Evolutionary conservation across 2,888 invertebrate genomes (phyloP).

Genomic region (Pterobdella sp.): DNA sequence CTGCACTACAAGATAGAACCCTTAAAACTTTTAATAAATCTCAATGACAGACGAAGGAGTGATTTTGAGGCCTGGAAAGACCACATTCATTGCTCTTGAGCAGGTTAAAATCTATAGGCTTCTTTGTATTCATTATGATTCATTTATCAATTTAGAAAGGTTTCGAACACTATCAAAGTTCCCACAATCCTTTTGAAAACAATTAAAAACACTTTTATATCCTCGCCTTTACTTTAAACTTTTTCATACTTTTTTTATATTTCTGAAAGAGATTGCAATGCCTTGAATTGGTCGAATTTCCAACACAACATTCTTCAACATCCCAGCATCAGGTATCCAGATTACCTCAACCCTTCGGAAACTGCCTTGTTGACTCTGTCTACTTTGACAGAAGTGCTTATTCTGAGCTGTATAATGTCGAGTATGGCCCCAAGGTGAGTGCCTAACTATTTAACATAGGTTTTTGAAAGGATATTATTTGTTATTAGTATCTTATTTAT

Average conservation of each 20-base stretch:
- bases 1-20: no score
- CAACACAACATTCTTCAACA: no score
- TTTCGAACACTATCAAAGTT: neutral
- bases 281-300: no score
- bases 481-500: no score
- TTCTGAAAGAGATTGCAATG: no score
- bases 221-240: neutral
- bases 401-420: constrained; percentile 24
- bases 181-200: neutral
- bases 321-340: constrained; percentile 21
- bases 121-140: neutral
- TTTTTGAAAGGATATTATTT: neutral
- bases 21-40: neutral
- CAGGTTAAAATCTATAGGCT: neutral
- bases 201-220: neutral
- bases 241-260: neutral
- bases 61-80: constrained; percentile 17
- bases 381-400: constrained; percentile 27
- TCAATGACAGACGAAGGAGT: constrained; percentile 18
- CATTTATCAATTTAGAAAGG: neutral
- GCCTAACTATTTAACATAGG: neutral
- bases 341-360: constrained; percentile 29
- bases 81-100: constrained; percentile 19
- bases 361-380: constrained; percentile 5
- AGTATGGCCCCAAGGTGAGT: constrained; percentile 28